Evolutionary conservation across 2,888 invertebrate genomes (phyloP), one percentile per base, ranked within the genome.

Genomic region (Oxyteleia sp.): DNA sequence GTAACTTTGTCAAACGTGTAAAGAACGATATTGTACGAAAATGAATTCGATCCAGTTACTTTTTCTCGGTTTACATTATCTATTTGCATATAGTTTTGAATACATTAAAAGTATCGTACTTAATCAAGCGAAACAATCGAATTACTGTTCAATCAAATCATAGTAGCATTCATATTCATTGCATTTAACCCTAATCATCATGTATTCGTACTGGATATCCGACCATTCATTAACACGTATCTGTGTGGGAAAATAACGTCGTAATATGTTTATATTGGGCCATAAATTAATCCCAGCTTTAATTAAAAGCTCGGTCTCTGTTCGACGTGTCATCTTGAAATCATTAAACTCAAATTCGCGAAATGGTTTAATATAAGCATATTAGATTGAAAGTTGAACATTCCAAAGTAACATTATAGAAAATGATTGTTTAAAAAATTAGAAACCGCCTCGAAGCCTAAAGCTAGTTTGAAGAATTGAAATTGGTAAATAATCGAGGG

Each of bases 81-180:
- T 61, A 51, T 64, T 66, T 71, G 23, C 64, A 15, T 47, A 15
- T 57, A 75, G 38, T 55, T 49, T 57, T 61, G 20, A 66, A 51
- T 63, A 32, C 20, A n/a, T 63, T 59, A 16, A 35, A 63, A 78
- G 35, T 69, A 43, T 66, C 41, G 29, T 53, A 68, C 13, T 49
- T 41, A 71, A 61, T 80, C 32, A 66, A 45, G 47, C 49, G 41
- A 55, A 61, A 63, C 68, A 69, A 81, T 76, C 59, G 38, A 69
- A 68, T 84, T 78, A 57, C 59, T 66, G 51, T 84, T 75, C 55
- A 63, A 74, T 71, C 35, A 64, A 64, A 71, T 80, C 59, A 72
- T 45, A 71, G 83, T 78, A 84, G 74, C 55, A 69, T 71, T 80
- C 84, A 80, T 68, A 66, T 79, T 79, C 84, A 80, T 84, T 80